These are phyloP conservation scores for Lepidurus arcticus DNA, from an alignment of 1,140 invertebrate genomes.

Conservation along the genomic window DNA sequence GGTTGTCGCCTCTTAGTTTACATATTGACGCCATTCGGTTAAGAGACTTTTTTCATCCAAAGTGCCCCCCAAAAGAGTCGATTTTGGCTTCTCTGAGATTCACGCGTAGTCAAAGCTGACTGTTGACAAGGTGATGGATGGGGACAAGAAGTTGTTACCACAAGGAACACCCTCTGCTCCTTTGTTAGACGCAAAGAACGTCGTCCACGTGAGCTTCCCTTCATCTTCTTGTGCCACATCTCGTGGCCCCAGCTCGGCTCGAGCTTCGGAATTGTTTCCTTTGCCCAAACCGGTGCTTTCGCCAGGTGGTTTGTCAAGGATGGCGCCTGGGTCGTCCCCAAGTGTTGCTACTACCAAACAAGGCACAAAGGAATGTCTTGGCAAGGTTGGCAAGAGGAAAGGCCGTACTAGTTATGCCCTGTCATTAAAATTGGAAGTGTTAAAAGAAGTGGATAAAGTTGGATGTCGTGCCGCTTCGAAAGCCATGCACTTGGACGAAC, in stretches of 20 bases:
- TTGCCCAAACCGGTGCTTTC: background rate
- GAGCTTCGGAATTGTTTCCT: background rate
- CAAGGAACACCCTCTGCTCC: background rate
- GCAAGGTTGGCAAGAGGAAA: slow-evolving; percentile 2
- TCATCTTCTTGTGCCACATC: background rate
- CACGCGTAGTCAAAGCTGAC: background rate
- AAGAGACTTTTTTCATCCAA: too few relatives aligned
- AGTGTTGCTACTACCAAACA: background rate
- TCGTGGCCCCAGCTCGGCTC: background rate
- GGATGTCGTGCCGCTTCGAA: slow-evolving; percentile 25
- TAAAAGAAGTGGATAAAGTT: slow-evolving; percentile 26
- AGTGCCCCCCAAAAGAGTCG: too few relatives aligned
- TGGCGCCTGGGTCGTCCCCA: background rate
- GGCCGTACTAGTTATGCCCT: slow-evolving; percentile 25
- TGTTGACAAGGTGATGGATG: slow-evolving; percentile 9
- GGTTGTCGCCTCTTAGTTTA: background rate
- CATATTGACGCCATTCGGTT: background rate
- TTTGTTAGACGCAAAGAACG: background rate
- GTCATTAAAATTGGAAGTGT: slow-evolving; percentile 27
- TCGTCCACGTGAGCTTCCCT: background rate
- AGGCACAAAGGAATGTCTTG: background rate
- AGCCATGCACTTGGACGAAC: slow-evolving; percentile 27
- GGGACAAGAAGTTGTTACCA: background rate
- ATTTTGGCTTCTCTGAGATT: background rate
- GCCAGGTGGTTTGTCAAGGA: background rate